phyloP scores from a whole-genome alignment of 2,797 vertebrate species.

The Brotogeris chrysoptera region DNA sequence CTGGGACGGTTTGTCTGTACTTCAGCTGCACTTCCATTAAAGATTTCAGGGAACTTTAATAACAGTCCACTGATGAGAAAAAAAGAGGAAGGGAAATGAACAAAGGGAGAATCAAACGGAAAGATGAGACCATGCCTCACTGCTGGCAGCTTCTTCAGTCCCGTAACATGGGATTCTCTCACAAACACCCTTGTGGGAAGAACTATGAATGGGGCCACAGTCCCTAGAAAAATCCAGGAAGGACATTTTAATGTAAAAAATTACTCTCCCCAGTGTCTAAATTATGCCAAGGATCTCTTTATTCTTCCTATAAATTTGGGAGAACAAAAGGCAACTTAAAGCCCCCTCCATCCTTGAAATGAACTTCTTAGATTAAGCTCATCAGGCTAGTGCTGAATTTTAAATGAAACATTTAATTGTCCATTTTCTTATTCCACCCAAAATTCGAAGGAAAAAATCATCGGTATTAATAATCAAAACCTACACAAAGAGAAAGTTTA shows the following conservation, averaged over 20 bases:
- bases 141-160: background rate
- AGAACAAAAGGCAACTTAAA: slow-evolving; percentile 4
- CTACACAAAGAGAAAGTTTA: slow-evolving; percentile 30
- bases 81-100: background rate
- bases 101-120: background rate
- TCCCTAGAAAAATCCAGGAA: background rate
- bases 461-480: slow-evolving; percentile 45
- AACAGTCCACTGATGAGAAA: background rate
- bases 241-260: background rate
- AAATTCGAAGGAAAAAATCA: background rate
- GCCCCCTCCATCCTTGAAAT: background rate
- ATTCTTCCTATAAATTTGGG: background rate
- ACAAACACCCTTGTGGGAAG: background rate
- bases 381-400: background rate
- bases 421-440: slow-evolving; percentile 44
- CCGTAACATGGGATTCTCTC: background rate
- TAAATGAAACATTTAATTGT: slow-evolving; percentile 39
- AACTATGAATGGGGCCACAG: background rate
- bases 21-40: background rate
- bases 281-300: background rate
- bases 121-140: background rate
- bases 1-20: background rate
- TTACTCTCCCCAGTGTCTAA: background rate
- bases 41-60: background rate
- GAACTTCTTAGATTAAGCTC: background rate